Evolutionary conservation across 30 jellyfish, hydroid and myxozoan species (phyloP), one percentile per base, ranked within the genome.

Genomic region (Hydractinia echinata): DNA sequence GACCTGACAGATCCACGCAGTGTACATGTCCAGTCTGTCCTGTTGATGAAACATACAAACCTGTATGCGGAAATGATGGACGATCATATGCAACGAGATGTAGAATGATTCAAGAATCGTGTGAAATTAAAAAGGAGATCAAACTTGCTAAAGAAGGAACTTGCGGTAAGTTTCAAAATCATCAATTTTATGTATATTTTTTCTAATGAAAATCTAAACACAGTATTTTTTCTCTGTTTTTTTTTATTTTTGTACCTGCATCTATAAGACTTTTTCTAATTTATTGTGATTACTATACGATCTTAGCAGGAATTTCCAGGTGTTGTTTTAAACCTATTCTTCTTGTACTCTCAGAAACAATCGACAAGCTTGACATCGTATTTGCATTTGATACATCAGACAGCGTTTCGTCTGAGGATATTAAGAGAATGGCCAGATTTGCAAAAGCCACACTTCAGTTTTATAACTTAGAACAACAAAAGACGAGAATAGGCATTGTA

Each of bases 41-140:
- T n/a, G 82, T 19, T 30, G 86, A 61, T 10, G 97, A 91, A 78
- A 62, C 53, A 8, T 91, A 91, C 66, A 55, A 81, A 4, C 92
- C 94, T 3, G 62, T 91, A 5, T 91, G 97, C 82, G 97, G 91
- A 15, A 83, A 85, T 82, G 94, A 91, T 73, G 96, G 96, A 13
- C 66, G 72, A 52, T 76, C 96, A 16, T 80, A 85, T 74, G 95
- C 97, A 52, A 91, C 92, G 56, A 87, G 77, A 61, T 91, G 97
- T 81, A 76, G 88, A 82, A 66, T 91, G 88, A 16, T 50, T 7
- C 90, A 79, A 49, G 84, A 82, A 66, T 66, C 91, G 7, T 91
- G 97, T 56, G 62, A 61, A n/a, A 64, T 62, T 61, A 84, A 68
- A 39, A 8, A 67, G 15, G 84, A 81, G n/a, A 53, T 86, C 48